Evolutionary conservation across 2,888 invertebrate genomes (phyloP).

Genomic region (Xylota sylvarum): DNA sequence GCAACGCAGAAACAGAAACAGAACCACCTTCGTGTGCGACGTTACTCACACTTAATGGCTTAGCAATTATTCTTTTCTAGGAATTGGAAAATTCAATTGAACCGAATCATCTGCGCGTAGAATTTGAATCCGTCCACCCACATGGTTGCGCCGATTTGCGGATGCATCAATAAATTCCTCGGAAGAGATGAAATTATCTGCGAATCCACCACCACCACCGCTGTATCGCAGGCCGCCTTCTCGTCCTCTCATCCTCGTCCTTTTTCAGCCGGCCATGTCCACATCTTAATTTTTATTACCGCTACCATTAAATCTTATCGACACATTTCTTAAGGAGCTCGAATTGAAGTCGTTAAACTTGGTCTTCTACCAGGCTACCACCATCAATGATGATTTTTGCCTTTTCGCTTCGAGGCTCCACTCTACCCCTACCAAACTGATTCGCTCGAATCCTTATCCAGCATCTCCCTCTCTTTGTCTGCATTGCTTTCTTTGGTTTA

Average conservation of each 20-base stretch:
- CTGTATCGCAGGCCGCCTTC: neutral
- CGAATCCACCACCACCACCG: no score
- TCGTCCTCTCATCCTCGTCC: conserved; percentile 11
- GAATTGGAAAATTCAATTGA: conserved; percentile 69
- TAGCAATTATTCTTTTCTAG: conserved; percentile 57
- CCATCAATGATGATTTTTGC: conserved; percentile 73
- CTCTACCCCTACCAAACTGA: neutral
- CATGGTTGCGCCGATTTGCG: conserved; percentile 33
- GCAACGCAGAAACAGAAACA: neutral
- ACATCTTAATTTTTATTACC: conserved; percentile 74
- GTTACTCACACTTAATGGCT: conserved; percentile 68
- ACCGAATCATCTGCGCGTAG: conserved; percentile 35
- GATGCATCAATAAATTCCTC: conserved; percentile 65
- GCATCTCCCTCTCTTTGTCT: conserved; percentile 32
- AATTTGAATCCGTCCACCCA: neutral
- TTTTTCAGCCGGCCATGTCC: no score
- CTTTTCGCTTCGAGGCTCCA: conserved; percentile 61
- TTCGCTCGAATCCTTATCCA: conserved; percentile 5
- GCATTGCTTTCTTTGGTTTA: conserved; percentile 72
- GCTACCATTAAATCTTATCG: conserved; percentile 74
- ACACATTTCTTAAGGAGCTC: conserved; percentile 73
- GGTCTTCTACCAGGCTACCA: conserved; percentile 53
- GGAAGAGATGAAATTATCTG: conserved; percentile 37
- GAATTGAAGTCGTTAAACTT: conserved; percentile 73
- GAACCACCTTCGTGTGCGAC: conserved; percentile 42